phyloP scores from a whole-genome alignment of 2,797 vertebrate species.

The Lepidocolaptes lacrymiger region DNA sequence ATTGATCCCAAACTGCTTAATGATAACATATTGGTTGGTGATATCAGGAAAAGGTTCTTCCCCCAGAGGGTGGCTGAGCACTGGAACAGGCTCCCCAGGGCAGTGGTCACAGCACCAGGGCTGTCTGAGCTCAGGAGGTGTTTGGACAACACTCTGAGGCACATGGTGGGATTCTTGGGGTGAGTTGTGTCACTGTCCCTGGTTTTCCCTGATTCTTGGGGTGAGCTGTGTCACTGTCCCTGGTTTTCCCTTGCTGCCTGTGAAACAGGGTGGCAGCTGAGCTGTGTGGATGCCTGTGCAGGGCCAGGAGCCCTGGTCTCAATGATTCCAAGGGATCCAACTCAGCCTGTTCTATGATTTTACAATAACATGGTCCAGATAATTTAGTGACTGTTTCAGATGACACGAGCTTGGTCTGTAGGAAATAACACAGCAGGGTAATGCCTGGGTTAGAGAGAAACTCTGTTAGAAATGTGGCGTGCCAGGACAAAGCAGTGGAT shows the following conservation, averaged over 20 bases:
- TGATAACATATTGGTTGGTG: neutral
- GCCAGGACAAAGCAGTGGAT: neutral
- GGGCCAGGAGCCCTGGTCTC: neutral
- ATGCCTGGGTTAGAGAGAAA: neutral
- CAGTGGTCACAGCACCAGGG: neutral
- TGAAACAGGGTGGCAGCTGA: neutral
- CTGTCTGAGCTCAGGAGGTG: neutral
- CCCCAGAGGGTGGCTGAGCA: neutral
- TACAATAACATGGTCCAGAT: neutral
- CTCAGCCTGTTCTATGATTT: neutral
- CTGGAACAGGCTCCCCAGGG: neutral
- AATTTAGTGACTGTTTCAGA: neutral
- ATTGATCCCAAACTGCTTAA: neutral
- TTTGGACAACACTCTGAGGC: neutral
- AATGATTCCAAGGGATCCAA: neutral
- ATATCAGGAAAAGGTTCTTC: neutral
- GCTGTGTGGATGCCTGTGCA: neutral
- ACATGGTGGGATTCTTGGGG: neutral
- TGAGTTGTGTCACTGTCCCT: neutral
- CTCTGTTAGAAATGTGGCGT: fast-evolving
- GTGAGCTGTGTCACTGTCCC: neutral
- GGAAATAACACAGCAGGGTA: neutral
- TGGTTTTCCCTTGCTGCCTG: neutral
- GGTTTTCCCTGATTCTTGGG: neutral
- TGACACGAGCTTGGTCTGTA: neutral